Conservation (phyloP, 2,888 invertebrate species). For the Eilema caniola region DNA sequence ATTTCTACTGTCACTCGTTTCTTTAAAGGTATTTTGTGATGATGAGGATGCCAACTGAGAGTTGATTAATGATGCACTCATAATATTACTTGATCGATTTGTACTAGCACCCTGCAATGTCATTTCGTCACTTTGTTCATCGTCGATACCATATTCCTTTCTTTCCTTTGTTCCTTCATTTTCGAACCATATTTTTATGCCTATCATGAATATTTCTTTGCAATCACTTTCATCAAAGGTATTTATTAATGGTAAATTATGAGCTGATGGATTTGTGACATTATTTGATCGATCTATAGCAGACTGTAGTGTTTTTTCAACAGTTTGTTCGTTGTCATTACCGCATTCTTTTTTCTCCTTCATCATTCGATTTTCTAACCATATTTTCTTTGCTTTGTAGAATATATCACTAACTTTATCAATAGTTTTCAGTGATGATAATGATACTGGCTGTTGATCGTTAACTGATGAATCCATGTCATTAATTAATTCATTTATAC, state of each 20-base stretch:
- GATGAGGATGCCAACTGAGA: too few species aligned
- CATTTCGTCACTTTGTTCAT: too few species aligned
- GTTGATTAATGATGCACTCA: background rate
- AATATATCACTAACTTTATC: too few species aligned
- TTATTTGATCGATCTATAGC: slow-evolving; percentile 40
- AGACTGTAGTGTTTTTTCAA: slow-evolving; percentile 42
- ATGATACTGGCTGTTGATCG: background rate
- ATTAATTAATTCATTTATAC: slow-evolving; percentile 38
- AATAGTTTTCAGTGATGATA: too few species aligned
- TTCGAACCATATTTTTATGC: too few species aligned
- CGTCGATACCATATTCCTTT: too few species aligned
- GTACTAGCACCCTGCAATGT: slow-evolving; percentile 45
- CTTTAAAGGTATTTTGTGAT: too few species aligned
- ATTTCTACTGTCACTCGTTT: too few species aligned
- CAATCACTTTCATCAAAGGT: too few species aligned
- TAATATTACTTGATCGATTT: slow-evolving; percentile 26
- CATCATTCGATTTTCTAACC: slow-evolving; percentile 68
- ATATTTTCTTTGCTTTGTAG: too few species aligned
- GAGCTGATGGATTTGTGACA: background rate
- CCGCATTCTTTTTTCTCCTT: slow-evolving; percentile 70
- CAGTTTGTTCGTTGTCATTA: slow-evolving; percentile 26
- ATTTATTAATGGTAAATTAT: background rate
- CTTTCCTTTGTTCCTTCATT: too few species aligned
- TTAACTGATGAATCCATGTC: background rate
- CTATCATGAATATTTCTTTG: too few species aligned